A percentile compares a stretch with the other conserved stretches of the same genome.
Conservation (phyloP, 2,113 vertebrate species). For the Suricata suricatta region DNA sequence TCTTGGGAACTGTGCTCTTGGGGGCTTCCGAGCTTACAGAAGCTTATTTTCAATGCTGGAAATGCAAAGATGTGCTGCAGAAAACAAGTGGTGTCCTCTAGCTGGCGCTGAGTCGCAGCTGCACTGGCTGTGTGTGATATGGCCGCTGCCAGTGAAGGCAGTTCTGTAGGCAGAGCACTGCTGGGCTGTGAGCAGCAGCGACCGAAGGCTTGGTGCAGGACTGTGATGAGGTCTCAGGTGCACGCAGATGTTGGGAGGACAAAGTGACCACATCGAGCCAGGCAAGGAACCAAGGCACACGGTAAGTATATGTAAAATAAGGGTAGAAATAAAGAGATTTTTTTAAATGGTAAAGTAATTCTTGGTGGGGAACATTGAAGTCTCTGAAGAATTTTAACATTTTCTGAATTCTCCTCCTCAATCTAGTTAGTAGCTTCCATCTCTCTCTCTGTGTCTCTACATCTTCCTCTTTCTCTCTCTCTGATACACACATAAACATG, state of each 20-base stretch:
- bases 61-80: neutral
- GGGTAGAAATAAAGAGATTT: neutral
- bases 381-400: neutral
- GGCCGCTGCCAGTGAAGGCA: neutral
- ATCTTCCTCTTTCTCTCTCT: neutral
- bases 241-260: slow-evolving; percentile 1
- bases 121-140: neutral
- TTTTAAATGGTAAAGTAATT: neutral
- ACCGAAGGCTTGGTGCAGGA: neutral
- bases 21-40: neutral
- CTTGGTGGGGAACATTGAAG: neutral
- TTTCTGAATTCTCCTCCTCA: neutral
- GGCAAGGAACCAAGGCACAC: slow-evolving; percentile 58
- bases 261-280: neutral
- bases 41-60: neutral
- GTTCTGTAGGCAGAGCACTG: neutral
- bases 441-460: rapidly evolving
- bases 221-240: neutral
- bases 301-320: slow-evolving; percentile 61
- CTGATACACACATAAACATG: neutral
- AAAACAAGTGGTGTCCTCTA: neutral
- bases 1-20: neutral
- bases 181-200: slow-evolving; percentile 7
- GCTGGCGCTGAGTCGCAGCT: neutral
- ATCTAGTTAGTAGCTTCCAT: neutral